These are phyloP conservation scores for Chydorus sphaericus DNA, from an alignment of 2,888 invertebrate species.

Conservation along the genomic window DNA sequence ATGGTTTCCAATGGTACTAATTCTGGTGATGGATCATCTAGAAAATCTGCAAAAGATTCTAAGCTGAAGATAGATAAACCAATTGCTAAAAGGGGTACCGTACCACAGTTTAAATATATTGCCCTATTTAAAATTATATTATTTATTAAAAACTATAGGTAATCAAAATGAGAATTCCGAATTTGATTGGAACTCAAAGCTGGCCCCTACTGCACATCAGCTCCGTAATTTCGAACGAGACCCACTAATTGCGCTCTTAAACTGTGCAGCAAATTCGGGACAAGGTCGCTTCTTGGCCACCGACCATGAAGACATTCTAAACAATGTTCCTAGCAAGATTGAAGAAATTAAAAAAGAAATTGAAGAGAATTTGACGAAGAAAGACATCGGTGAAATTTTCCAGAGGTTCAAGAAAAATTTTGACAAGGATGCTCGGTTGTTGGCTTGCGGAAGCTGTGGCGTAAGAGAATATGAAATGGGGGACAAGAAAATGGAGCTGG, in stretches of 20 bases:
- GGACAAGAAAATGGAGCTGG: no score
- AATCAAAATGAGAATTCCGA: no score
- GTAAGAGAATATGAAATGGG: neutral
- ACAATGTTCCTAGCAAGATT: neutral
- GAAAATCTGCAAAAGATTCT: no score
- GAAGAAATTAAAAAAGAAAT: neutral
- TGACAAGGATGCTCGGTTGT: neutral
- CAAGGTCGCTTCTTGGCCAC: neutral
- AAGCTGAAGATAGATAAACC: no score
- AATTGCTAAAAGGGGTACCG: no score
- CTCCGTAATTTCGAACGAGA: neutral
- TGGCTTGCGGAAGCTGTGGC: neutral
- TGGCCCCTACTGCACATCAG: neutral
- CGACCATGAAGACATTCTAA: neutral
- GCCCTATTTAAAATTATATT: no score
- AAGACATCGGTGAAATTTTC: neutral
- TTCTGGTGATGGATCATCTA: no score
- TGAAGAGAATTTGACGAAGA: neutral
- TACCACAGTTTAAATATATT: no score
- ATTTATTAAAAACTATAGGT: no score
- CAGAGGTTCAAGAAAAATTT: neutral
- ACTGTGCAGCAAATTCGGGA: neutral
- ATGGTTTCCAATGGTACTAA: no score
- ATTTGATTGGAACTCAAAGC: no score
- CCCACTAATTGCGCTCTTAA: neutral